Conservation (phyloP, 1,140 invertebrate genomes). For the Centruroides vittatus region DNA sequence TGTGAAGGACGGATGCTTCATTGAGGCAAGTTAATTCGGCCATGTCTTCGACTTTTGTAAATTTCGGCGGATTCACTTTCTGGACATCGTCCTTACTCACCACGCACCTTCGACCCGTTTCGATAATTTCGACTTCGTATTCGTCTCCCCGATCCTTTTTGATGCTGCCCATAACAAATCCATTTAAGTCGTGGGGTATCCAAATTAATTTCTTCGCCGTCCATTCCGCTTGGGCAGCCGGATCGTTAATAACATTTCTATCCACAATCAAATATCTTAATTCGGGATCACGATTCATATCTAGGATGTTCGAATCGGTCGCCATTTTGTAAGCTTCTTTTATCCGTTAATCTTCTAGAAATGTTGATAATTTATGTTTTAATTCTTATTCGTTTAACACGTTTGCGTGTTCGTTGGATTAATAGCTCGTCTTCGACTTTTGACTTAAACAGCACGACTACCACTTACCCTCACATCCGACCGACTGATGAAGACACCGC, state of each 20-base stretch:
- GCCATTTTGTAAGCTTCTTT: no score
- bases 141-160: slow-evolving; percentile 89
- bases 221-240: slow-evolving; percentile 96
- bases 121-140: slow-evolving; percentile 90
- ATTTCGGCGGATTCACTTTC: slow-evolving; percentile 99
- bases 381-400: no score
- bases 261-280: slow-evolving; percentile 85
- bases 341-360: no score
- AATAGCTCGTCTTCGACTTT: no score
- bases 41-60: slow-evolving; percentile 99
- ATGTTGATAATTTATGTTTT: no score
- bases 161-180: slow-evolving; percentile 90
- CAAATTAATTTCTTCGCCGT: slow-evolving; percentile 94
- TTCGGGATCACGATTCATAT: slow-evolving; percentile 8
- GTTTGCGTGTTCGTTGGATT: no score
- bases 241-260: slow-evolving; percentile 87
- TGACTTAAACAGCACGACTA: no score
- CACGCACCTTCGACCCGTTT: slow-evolving; percentile 78
- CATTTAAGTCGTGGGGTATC: slow-evolving; percentile 95
- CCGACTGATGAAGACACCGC: no score
- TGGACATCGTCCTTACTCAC: slow-evolving; percentile 94
- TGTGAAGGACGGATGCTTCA: slow-evolving; percentile 97
- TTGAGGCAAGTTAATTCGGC: slow-evolving; percentile 98
- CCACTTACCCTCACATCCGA: no score
- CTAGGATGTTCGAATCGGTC: no score